A percentile compares a stretch with the other conserved stretches of the same genome.
Conservation (phyloP, 1,140 invertebrate species). For the Pseudoatta argentina region DNA sequence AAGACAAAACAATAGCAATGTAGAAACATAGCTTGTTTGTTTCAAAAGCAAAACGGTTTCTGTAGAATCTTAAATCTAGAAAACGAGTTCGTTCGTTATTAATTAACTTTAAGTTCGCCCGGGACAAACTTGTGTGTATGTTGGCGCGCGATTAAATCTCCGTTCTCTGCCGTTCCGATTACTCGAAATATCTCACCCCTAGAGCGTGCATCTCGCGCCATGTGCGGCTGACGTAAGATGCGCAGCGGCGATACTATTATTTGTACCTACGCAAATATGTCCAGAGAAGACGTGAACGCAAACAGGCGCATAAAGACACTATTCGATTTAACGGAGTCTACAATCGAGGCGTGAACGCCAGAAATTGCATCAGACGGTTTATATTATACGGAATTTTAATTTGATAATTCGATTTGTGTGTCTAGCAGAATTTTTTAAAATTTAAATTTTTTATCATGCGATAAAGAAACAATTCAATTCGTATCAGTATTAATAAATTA, state of each 20-base stretch:
- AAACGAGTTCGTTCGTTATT: not conserved
- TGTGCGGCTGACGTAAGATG: conserved; percentile 51
- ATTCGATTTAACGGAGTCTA: conserved; percentile 43
- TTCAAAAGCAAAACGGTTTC: not conserved
- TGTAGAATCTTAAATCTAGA: not conserved
- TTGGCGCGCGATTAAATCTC: conserved; percentile 28
- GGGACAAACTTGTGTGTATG: not conserved
- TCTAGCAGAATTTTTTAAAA: not conserved
- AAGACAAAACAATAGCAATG: not conserved
- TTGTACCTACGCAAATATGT: conserved; percentile 54
- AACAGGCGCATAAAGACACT: conserved; percentile 12
- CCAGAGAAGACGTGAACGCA: conserved; percentile 14
- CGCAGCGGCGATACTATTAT: conserved; percentile 54
- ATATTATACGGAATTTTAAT: not conserved
- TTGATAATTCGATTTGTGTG: not conserved
- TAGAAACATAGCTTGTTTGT: not conserved
- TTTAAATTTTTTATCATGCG: too few relatives aligned
- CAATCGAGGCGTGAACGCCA: conserved; percentile 17
- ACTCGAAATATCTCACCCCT: conserved; percentile 50
- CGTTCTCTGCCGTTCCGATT: conserved; percentile 10
- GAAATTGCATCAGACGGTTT: not conserved
- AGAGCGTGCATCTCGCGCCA: conserved; percentile 39
- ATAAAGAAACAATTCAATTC: not conserved
- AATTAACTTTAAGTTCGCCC: not conserved
- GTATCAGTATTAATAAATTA: not conserved